A percentile compares a stretch with the other conserved stretches of the same genome.
These are phyloP conservation scores for Chalcis sispes DNA, from an alignment of 2,888 invertebrate species.

Conservation along the genomic window DNA sequence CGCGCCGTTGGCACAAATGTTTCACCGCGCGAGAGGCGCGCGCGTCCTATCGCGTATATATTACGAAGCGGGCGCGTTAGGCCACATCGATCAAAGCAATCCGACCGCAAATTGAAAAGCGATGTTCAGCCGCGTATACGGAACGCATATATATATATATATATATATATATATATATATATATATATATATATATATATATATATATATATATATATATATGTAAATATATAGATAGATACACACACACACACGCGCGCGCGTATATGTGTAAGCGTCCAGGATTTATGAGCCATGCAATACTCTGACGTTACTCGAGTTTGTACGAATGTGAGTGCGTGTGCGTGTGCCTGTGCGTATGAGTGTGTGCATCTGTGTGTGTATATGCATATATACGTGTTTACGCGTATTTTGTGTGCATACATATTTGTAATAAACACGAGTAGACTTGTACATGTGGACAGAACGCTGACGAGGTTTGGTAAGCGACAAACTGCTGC, in stretches of 20 bases:
- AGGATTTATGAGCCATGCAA: conserved; percentile 31
- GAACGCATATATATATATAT: background rate
- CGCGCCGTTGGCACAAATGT: too few relatives aligned
- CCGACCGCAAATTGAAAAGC: conserved; percentile 54
- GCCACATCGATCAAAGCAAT: conserved; percentile 52
- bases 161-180: background rate
- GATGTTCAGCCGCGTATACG: conserved; percentile 31
- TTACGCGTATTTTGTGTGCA: too few relatives aligned
- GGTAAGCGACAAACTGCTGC: conserved; percentile 29
- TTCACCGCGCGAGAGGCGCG: background rate
- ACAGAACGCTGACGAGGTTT: background rate
- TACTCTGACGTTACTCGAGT: too few relatives aligned
- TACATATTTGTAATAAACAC: too few relatives aligned
- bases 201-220: background rate
- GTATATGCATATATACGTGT: background rate
- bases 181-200: background rate
- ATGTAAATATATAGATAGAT: background rate
- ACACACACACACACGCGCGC: background rate
- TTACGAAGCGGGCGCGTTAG: background rate
- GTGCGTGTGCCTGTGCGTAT: background rate
- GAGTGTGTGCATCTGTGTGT: background rate
- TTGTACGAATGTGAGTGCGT: background rate
- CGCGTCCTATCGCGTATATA: background rate
- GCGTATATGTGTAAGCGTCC: background rate
- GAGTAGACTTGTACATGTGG: background rate